These are phyloP conservation scores for Drosophila sechellia DNA, from an alignment of 1,140 invertebrate species.

Conservation along the genomic window DNA sequence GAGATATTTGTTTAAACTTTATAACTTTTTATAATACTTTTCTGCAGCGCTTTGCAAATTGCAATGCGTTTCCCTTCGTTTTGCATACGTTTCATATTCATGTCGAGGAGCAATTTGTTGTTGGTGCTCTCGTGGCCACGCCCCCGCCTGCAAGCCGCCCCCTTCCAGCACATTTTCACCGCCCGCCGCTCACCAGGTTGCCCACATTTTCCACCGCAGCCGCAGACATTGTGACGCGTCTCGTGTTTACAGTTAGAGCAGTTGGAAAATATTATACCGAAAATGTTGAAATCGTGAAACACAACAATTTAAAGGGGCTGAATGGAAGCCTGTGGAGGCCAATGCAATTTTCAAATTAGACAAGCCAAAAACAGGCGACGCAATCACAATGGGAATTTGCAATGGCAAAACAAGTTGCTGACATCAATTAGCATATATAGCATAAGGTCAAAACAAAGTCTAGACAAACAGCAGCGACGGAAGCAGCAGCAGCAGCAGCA, in stretches of 20 bases:
- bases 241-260: conserved; percentile 73
- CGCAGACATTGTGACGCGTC: conserved; percentile 71
- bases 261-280: conserved; percentile 51
- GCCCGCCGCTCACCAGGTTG: neutral
- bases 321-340: conserved; percentile 52
- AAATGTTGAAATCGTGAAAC: conserved; percentile 16
- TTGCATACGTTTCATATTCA: conserved; percentile 80
- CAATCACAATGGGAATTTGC: conserved; percentile 55
- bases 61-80: conserved; percentile 73
- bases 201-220: conserved; percentile 34
- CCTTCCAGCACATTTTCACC: neutral
- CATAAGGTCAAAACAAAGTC: conserved; percentile 66
- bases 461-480: conserved; percentile 54
- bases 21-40: conserved; percentile 13
- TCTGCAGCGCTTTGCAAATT: conserved; percentile 56
- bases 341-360: conserved; percentile 80
- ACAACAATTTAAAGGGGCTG: conserved; percentile 1
- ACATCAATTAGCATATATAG: conserved; percentile 74
- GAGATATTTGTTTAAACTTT: neutral
- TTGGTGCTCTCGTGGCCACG: conserved; percentile 55
- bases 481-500: neutral
- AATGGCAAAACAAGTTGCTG: conserved; percentile 60
- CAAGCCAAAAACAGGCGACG: conserved; percentile 31
- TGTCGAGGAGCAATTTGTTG: conserved; percentile 53
- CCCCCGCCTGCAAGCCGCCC: conserved; percentile 36